Evolutionary conservation across 1,140 invertebrate genomes (phyloP).

Genomic region (Sinonovacula constricta): DNA sequence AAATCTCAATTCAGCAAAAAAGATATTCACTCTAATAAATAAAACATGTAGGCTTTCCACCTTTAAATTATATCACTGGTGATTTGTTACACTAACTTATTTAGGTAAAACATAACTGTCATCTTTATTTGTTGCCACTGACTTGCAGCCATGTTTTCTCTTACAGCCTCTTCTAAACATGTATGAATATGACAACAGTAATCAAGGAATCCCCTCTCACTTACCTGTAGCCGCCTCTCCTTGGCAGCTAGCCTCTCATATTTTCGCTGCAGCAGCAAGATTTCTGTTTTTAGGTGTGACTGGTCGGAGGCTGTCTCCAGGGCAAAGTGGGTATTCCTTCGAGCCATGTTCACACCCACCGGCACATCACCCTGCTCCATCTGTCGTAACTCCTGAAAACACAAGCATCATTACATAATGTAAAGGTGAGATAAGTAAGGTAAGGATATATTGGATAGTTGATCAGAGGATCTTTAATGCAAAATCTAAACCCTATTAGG

Average conservation of each 20-base stretch:
- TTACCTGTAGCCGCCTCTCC: constrained; percentile 76
- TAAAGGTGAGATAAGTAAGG: no score
- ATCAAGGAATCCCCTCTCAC: neutral
- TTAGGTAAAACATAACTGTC: neutral
- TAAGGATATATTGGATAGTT: no score
- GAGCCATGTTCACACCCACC: constrained; percentile 41
- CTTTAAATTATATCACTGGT: no score
- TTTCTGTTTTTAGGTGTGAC: constrained; percentile 75
- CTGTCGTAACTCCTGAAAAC: constrained; percentile 72
- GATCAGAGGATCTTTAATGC: neutral
- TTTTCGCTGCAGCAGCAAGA: constrained; percentile 75
- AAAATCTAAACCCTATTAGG: neutral
- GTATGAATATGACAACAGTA: neutral
- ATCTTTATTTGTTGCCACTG: neutral
- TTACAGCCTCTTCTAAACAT: neutral
- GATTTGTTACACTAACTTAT: neutral
- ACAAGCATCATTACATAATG: no score
- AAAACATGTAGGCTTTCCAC: no score
- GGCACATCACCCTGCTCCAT: constrained; percentile 67
- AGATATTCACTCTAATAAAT: neutral
- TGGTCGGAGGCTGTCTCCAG: constrained; percentile 64
- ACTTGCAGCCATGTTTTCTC: neutral
- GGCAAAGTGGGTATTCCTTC: constrained; percentile 67
- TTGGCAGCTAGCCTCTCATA: constrained; percentile 76
- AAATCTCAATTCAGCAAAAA: no score